Evolutionary conservation across 1,140 invertebrate species (phyloP).

Genomic region (Drosophila varians): DNA sequence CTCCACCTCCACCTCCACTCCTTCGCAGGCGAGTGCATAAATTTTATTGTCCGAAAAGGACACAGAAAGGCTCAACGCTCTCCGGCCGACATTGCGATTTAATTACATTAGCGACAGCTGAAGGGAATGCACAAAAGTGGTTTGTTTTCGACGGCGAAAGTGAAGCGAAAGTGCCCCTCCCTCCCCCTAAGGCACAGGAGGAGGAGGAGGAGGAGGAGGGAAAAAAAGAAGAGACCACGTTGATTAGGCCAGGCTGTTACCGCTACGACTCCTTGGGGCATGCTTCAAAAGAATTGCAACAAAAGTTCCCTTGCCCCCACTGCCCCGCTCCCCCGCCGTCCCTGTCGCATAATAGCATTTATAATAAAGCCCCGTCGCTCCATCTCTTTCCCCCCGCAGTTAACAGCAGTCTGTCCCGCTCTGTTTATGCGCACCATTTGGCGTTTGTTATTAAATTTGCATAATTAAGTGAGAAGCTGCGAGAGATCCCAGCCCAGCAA

Average conservation of each 20-base stretch:
- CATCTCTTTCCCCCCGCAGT: background rate
- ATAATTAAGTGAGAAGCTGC: constrained; percentile 74
- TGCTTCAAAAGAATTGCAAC: constrained; percentile 71
- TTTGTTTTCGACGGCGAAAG: background rate
- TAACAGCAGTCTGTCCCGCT: constrained; percentile 7
- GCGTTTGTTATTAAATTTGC: constrained; percentile 77
- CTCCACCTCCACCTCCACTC: background rate
- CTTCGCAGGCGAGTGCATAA: constrained; percentile 60
- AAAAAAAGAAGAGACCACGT: constrained; percentile 27
- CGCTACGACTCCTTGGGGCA: constrained; percentile 69
- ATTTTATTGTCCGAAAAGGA: constrained; percentile 69
- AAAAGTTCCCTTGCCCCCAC: constrained; percentile 1
- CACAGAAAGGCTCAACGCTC: constrained; percentile 36
- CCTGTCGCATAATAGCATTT: constrained; percentile 61
- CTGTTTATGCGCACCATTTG: constrained; percentile 50
- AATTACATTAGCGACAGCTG: constrained; percentile 69
- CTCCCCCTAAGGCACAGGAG: background rate
- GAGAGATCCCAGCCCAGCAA: constrained; percentile 16
- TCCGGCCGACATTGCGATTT: constrained; percentile 65
- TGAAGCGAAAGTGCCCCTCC: background rate
- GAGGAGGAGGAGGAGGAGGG: background rate
- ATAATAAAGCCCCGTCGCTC: constrained; percentile 54
- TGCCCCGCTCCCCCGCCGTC: background rate
- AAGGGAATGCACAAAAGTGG: constrained; percentile 32
- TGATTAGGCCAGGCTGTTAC: constrained; percentile 48